phyloP scores from a whole-genome alignment of 2,888 invertebrate species.

The Mythimna albipuncta region DNA sequence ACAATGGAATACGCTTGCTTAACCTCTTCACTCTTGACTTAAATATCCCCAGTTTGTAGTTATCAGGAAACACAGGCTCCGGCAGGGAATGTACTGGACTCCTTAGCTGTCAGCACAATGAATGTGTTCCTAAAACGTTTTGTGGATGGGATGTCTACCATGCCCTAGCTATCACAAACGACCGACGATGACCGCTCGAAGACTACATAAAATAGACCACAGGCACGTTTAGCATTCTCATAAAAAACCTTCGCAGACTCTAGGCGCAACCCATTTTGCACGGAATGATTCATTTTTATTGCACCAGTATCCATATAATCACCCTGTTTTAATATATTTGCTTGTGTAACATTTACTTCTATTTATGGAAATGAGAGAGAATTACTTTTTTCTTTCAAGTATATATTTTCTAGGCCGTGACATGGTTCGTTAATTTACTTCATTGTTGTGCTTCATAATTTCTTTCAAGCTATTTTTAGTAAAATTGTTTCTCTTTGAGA shows the following conservation, averaged over 20 bases:
- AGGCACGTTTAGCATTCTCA: constrained; percentile 24
- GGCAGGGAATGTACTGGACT: too few species aligned
- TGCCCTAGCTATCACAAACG: too few species aligned
- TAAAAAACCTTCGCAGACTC: constrained; percentile 26
- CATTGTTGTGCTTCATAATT: constrained; percentile 46
- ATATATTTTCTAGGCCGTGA: constrained; percentile 39
- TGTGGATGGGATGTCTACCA: too few species aligned
- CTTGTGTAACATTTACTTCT: constrained; percentile 47
- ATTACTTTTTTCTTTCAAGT: constrained; percentile 34
- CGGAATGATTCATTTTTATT: constrained; percentile 48
- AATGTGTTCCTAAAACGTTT: too few species aligned
- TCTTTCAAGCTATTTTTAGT: constrained; percentile 24
- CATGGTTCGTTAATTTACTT: constrained; percentile 45
- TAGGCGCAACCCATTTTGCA: constrained; percentile 36
- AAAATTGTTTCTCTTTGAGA: not conserved
- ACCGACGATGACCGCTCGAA: not conserved
- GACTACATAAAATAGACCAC: constrained; percentile 9
- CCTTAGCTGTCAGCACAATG: too few species aligned
- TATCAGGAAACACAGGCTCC: too few species aligned
- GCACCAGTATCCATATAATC: constrained; percentile 38
- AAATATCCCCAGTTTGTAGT: too few species aligned
- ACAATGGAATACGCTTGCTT: too few species aligned
- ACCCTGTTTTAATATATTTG: constrained; percentile 42
- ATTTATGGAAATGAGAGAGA: constrained; percentile 50
- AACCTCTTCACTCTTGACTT: too few species aligned